Percentiles rank a stretch among this genome's conserved stretches.
Evolutionary conservation across 2,113 vertebrate species (phyloP).

Genomic region (Phoenicopterus ruber): DNA sequence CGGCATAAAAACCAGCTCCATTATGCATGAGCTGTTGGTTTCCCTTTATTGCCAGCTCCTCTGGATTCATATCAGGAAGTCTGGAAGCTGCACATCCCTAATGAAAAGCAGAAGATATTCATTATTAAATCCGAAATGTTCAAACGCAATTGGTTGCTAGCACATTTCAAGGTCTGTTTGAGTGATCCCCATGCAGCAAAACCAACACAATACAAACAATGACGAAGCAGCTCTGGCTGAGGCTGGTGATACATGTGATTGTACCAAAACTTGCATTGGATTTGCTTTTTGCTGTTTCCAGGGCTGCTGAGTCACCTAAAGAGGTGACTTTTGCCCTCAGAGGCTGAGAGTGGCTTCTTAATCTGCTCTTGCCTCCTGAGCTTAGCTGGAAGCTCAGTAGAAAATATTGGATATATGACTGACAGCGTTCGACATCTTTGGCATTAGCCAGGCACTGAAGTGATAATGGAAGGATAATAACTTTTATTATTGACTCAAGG

Average conservation of each 20-base stretch:
- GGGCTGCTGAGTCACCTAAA: not conserved
- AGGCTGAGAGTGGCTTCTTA: not conserved
- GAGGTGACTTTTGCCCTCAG: not conserved
- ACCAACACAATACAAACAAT: not conserved
- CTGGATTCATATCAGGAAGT: slow-evolving; percentile 37
- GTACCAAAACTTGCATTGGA: not conserved
- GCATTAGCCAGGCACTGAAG: not conserved
- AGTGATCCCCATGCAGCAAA: not conserved
- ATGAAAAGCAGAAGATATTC: slow-evolving; percentile 45
- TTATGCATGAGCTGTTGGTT: slow-evolving; percentile 8
- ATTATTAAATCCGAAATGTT: slow-evolving; percentile 42
- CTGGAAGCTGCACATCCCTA: slow-evolving; percentile 26
- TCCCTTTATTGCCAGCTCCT: slow-evolving; percentile 38
- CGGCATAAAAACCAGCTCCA: not conserved
- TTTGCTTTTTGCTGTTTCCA: not conserved
- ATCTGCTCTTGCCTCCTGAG: not conserved
- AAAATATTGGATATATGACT: not conserved
- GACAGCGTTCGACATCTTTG: not conserved
- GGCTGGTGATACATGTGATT: not conserved
- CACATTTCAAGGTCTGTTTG: slow-evolving; percentile 42
- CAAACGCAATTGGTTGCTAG: slow-evolving; percentile 20
- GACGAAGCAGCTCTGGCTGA: not conserved
- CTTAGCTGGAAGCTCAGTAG: not conserved
- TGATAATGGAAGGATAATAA: not conserved
- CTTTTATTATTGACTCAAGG: not conserved